A percentile compares a stretch with the other conserved stretches of the same genome.
phyloP scores from a whole-genome alignment of 2,888 invertebrate species.

The Spodoptera littoralis region DNA sequence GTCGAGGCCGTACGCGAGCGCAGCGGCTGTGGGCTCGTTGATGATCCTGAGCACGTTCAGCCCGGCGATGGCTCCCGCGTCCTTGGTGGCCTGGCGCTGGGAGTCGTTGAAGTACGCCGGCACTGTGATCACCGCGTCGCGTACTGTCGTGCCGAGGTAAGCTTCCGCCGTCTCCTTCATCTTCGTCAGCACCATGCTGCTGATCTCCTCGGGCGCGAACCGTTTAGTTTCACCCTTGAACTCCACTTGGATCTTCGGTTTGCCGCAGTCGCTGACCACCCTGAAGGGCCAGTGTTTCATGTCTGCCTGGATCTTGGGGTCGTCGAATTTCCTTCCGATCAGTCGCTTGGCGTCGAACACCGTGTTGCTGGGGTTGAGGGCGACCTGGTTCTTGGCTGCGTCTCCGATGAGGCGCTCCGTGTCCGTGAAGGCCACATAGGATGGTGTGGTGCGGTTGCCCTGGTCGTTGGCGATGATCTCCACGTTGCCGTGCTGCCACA shows the following conservation, averaged over 20 bases:
- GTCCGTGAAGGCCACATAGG: constrained; percentile 93
- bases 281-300: constrained; percentile 96
- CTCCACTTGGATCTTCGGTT: constrained; percentile 91
- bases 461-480: constrained; percentile 92
- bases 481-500: constrained; percentile 91
- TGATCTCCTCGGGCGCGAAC: constrained; percentile 92
- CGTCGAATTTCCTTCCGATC: constrained; percentile 93
- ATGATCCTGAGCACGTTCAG: constrained; percentile 96
- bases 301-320: constrained; percentile 92
- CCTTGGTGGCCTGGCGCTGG: constrained; percentile 94
- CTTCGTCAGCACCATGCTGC: constrained; percentile 94
- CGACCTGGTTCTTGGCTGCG: constrained; percentile 92
- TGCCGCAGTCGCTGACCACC: constrained; percentile 90
- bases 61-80: constrained; percentile 95
- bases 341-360: constrained; percentile 93
- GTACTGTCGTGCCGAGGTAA: constrained; percentile 90
- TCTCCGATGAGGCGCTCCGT: constrained; percentile 91
- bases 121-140: constrained; percentile 93
- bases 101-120: constrained; percentile 94
- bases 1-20: constrained; percentile 94
- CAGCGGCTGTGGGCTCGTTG: constrained; percentile 96
- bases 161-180: constrained; percentile 94
- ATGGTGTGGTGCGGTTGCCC: constrained; percentile 92
- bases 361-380: constrained; percentile 92
- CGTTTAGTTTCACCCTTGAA: constrained; percentile 90